phyloP scores from a whole-genome alignment of 2,888 invertebrate genomes.

The Alcis repandata region DNA sequence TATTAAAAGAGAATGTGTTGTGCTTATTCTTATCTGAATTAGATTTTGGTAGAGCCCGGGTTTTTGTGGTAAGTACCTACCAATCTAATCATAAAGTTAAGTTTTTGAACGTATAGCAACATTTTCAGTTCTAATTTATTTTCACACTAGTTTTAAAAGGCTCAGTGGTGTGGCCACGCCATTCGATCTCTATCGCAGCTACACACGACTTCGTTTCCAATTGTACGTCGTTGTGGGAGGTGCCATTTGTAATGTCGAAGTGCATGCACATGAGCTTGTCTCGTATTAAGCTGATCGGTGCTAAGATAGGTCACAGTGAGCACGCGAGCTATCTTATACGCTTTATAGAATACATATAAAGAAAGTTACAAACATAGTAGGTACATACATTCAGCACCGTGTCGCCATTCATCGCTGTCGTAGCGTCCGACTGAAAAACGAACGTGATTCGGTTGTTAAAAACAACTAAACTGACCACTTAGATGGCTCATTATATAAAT shows the following conservation, averaged over 20 bases:
- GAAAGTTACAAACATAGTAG: slow-evolving; percentile 23
- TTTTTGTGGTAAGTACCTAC: background rate
- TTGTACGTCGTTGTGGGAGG: slow-evolving; percentile 71
- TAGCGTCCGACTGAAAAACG: slow-evolving; percentile 70
- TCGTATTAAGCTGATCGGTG: slow-evolving; percentile 63
- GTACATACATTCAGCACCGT: slow-evolving; percentile 57
- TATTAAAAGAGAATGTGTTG: slow-evolving; percentile 3
- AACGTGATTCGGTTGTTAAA: slow-evolving; percentile 81
- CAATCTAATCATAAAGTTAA: too few species aligned
- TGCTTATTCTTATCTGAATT: background rate
- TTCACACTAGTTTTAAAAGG: slow-evolving; percentile 14
- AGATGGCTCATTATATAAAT: slow-evolving; percentile 79
- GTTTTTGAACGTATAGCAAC: background rate
- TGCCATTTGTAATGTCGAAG: slow-evolving; percentile 69
- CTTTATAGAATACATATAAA: slow-evolving; percentile 17
- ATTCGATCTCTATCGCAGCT: slow-evolving; percentile 59
- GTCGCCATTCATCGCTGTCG: slow-evolving; percentile 73
- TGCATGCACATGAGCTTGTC: slow-evolving; percentile 63
- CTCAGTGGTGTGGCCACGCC: slow-evolving; percentile 32
- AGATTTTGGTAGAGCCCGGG: slow-evolving; percentile 2
- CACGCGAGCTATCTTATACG: slow-evolving; percentile 60
- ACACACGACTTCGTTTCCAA: slow-evolving; percentile 56
- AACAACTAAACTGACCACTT: slow-evolving; percentile 74
- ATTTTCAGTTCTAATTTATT: background rate
- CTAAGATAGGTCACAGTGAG: slow-evolving; percentile 65